Base-by-base conservation (phyloP, 2,113 vertebrate species). In the Trachemys scripta region DNA sequence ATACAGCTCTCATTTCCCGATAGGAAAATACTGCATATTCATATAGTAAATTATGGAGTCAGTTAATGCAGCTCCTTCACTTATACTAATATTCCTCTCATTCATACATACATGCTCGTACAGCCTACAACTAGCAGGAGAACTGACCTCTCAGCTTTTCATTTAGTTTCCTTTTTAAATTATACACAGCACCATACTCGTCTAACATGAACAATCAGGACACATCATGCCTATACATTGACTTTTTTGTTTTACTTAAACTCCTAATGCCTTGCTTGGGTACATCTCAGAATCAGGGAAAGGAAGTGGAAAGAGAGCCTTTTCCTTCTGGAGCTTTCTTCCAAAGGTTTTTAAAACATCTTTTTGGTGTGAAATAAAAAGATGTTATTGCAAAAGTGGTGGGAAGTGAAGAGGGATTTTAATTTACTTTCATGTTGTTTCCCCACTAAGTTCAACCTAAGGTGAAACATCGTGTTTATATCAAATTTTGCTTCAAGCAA, bases 401-500 rank as follows among this genome's bases (percentile, higher is more conserved):
- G 54, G 87, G 84, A 97, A 98, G 88, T 92, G 92, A 95, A 87
- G 82, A 90, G 92, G 87, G 95, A 94, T 93, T 98, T 97, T 98
- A 97, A 97, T 97, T 94, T 91, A 90, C 93, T 97, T 90, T 97
- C 96, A 96, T 96, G 93, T 96, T 97, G 79, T 97, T 97, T 97
- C 95, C 92, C 85, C 92, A 90, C 83, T 89, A 93, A 95, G 95
- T 96, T 98, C 97, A 98, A 96, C 88, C 91, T 96, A 97, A 98
- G 97, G 94, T 96, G 92, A 98, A 98, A 96, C 81, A 94, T 92
- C 89, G 20, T 95, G 97, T 94, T 97, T 91, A 97, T 96, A 92
- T 98, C 96, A 97, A 97, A 95, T 97, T 98, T 98, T 96, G 90
- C 97, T 93, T 94, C 97, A 98, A 98, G 97, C 86, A 97, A 97